phyloP scores from a whole-genome alignment of 2,888 invertebrate species.

The Drosophila niveifrons region DNA sequence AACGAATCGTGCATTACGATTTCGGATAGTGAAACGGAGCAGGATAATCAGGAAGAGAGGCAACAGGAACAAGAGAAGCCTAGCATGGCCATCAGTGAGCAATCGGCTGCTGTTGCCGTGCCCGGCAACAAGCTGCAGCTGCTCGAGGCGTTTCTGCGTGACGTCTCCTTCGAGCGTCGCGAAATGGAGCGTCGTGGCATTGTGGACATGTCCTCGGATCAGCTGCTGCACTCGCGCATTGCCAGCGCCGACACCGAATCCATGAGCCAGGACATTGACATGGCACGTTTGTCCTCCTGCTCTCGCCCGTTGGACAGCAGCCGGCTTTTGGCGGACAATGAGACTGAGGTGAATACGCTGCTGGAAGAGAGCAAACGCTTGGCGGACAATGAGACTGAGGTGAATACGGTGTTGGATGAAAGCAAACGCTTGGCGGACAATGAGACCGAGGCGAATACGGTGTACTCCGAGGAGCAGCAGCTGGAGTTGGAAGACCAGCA shows the following conservation, averaged over 20 bases:
- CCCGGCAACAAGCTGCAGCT: conserved; percentile 70
- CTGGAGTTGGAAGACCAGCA: neutral
- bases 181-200: conserved; percentile 47
- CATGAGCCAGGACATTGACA: conserved; percentile 64
- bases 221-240: conserved; percentile 40
- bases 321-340: conserved; percentile 51
- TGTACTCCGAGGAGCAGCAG: conserved; percentile 8
- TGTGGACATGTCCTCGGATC: neutral
- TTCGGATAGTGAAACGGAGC: conserved; percentile 56
- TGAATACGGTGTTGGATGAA: conserved; percentile 38
- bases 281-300: conserved; percentile 18
- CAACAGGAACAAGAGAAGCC: conserved; percentile 3
- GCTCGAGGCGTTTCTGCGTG: conserved; percentile 82
- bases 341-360: conserved; percentile 50
- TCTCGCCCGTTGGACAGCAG: conserved; percentile 20
- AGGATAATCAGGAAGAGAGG: conserved; percentile 22
- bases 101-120: conserved; percentile 20
- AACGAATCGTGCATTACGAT: conserved; percentile 66
- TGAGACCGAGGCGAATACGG: conserved; percentile 32
- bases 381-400: conserved; percentile 56
- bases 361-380: conserved; percentile 30
- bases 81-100: conserved; percentile 56
- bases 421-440: conserved; percentile 48
- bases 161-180: conserved; percentile 75
- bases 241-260: conserved; percentile 78